Percentiles rank a stretch among this genome's conserved stretches.
Evolutionary conservation across 2,888 invertebrate species (phyloP).

Genomic region (Brachypalpus laphriformis): DNA sequence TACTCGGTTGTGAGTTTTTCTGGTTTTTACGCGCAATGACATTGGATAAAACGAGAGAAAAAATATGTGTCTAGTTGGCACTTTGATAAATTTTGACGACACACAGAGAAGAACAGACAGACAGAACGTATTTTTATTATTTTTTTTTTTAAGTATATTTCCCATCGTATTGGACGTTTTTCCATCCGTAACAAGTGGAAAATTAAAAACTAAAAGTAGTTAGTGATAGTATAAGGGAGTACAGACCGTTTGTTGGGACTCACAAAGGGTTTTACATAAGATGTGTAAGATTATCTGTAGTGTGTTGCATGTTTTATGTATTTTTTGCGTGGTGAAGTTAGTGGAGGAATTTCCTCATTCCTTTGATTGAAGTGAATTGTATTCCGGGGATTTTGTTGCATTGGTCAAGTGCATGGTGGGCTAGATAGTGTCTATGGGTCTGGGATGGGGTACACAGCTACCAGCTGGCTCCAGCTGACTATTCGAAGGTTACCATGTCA

Average conservation of each 20-base stretch:
- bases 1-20: constrained; percentile 52
- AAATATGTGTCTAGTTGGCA: constrained; percentile 77
- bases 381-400: constrained; percentile 16
- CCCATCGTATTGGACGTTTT: constrained; percentile 31
- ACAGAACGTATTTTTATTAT: constrained; percentile 41
- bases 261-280: constrained; percentile 61
- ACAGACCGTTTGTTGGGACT: constrained; percentile 45
- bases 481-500: too few species aligned
- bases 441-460: background rate
- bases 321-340: constrained; percentile 37
- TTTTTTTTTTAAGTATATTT: constrained; percentile 45
- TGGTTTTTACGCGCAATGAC: constrained; percentile 63
- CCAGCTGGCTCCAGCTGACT: constrained; percentile 26
- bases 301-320: constrained; percentile 31
- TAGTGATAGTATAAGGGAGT: background rate
- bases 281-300: constrained; percentile 63
- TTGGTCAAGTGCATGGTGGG: constrained; percentile 16
- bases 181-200: constrained; percentile 60
- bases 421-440: background rate
- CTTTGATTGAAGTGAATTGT: background rate
- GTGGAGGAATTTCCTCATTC: constrained; percentile 36
- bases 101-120: constrained; percentile 14
- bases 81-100: constrained; percentile 74
- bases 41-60: constrained; percentile 72
- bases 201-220: constrained; percentile 15